Evolutionary conservation across 2,888 invertebrate species (phyloP), one percentile per base, ranked within the genome.

Genomic region (Pristionchus japonicus): DNA sequence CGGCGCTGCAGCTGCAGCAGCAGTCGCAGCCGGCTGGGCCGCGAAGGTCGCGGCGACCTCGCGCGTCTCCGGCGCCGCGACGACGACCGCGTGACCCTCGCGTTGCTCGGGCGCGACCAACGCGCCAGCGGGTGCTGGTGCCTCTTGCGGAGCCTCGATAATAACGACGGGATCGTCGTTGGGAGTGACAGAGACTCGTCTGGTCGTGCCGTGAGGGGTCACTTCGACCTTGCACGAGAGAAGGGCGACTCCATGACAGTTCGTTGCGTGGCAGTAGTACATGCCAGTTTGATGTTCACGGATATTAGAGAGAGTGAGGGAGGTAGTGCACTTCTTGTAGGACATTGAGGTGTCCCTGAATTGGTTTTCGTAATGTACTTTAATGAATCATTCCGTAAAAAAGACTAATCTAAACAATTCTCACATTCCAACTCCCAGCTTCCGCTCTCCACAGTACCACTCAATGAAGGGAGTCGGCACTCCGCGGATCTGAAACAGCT

Each of bases 181-280:
- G 82, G 52, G 34, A 40, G 49, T 49, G 27, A 37, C 31, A 20
- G 82, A 83, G 82, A 83, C 82, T 17, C 82, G 49, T 31, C 82
- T 37, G 2, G 82, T 83, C 23, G 82, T n/a, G 1, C 52, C 82
- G 3, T 4, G 15, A 3, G 49, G 52, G 23, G 82, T 37, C 31
- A 83, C 82, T 20, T 27, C 82, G 34, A 83, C 82, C 61, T 61
- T 87, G 80, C 87, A 87, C 17, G 91, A 90, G 34, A 91, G 90
- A 47, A 91, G 88, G 2, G 90, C 88, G 37, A 90, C 89, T 86
- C 92, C 92, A 86, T 92, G 92, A 64, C 77, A 88, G 57, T 92
- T 92, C 15, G 90, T 91, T 0, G 92, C 92, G 43, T 89, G 91
- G n/a, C 90, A 89, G 88, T 91, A 91, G 83, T 92, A 92, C 7